Evolutionary conservation across 1,140 invertebrate species (phyloP).

Genomic region (Maconellicoccus hirsutus): DNA sequence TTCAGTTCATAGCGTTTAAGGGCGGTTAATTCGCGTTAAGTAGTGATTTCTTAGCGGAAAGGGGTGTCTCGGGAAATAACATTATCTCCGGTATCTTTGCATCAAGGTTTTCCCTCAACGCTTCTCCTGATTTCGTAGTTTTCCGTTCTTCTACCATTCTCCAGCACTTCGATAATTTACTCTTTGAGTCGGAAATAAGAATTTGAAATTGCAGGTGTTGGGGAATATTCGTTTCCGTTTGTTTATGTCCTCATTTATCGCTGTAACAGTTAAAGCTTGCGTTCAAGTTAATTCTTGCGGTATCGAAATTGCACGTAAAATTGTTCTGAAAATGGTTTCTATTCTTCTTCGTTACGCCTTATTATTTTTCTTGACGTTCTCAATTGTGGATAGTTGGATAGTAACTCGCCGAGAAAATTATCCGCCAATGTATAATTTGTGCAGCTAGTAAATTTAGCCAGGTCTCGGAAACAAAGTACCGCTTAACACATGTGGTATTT

Average conservation of each 20-base stretch:
- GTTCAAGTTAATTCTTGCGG: background rate
- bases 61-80: slow-evolving; percentile 6
- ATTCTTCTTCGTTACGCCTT: background rate
- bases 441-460: too few species aligned
- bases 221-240: slow-evolving; percentile 6
- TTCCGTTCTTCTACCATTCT: slow-evolving; percentile 3
- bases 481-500: too few species aligned
- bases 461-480: too few species aligned
- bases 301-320: slow-evolving; percentile 5
- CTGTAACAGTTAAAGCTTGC: background rate
- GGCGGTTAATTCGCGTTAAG: slow-evolving; percentile 7
- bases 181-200: slow-evolving; percentile 3
- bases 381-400: background rate
- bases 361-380: background rate
- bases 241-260: background rate
- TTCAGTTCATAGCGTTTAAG: slow-evolving; percentile 8
- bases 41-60: slow-evolving; percentile 8
- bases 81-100: slow-evolving; percentile 7
- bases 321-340: background rate
- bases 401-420: too few species aligned
- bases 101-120: background rate
- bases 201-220: slow-evolving; percentile 8
- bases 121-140: background rate
- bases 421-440: too few species aligned
- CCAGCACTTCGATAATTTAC: slow-evolving; percentile 1